phyloP scores from a whole-genome alignment of 2,113 vertebrate genomes.

The Psammodynastes pulverulentus region DNA sequence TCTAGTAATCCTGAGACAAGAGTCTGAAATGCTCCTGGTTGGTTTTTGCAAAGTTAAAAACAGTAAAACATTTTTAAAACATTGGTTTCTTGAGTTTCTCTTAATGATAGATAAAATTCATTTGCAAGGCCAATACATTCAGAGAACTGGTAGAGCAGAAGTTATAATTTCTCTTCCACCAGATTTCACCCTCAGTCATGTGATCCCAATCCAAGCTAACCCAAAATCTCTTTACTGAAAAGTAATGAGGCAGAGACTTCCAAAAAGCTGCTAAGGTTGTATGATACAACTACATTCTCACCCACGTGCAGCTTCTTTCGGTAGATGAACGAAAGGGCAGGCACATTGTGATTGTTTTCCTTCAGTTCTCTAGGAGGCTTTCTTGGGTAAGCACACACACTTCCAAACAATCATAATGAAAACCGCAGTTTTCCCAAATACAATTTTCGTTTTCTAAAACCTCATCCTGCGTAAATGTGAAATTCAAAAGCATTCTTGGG shows the following conservation, averaged over 20 bases:
- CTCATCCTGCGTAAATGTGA: neutral
- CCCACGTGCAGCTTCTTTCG: fast-evolving
- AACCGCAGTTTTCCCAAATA: neutral
- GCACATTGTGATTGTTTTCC: neutral
- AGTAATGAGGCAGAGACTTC: neutral
- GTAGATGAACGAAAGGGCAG: neutral
- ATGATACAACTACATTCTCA: neutral
- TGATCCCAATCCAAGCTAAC: neutral
- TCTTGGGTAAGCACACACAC: neutral
- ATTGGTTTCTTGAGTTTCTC: neutral
- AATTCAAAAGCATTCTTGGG: neutral
- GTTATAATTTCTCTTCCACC: neutral
- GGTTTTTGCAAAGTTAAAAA: neutral
- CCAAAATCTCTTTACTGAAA: neutral
- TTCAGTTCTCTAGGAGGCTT: neutral
- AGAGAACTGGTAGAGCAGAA: neutral
- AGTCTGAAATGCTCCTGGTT: neutral
- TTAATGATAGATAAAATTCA: neutral
- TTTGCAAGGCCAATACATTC: neutral
- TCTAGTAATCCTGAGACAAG: neutral
- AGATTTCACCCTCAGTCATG: neutral
- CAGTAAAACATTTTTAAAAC: neutral
- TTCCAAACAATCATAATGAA: neutral
- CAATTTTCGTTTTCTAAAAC: neutral
- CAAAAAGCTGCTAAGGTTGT: neutral